phyloP scores from a whole-genome alignment of 2,113 vertebrate genomes.

The Ibidorhyncha struthersii region DNA sequence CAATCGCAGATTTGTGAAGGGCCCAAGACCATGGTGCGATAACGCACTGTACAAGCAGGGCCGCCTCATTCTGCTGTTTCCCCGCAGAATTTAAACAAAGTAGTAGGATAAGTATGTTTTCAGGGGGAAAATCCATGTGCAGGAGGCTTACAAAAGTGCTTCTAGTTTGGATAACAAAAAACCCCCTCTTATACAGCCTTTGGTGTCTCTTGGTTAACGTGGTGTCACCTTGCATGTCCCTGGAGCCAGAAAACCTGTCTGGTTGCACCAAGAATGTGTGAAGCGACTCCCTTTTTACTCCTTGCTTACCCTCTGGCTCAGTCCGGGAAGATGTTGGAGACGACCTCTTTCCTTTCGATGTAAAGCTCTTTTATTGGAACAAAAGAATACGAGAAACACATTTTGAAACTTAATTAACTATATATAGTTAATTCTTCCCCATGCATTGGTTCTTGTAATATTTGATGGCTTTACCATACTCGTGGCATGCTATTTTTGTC shows the following conservation, averaged over 20 bases:
- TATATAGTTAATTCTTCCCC: not conserved
- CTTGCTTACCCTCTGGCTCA: not conserved
- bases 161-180: not conserved
- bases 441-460: rapidly evolving
- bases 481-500: not conserved
- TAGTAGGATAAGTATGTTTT: not conserved
- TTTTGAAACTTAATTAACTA: not conserved
- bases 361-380: not conserved
- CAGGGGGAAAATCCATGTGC: not conserved
- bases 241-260: not conserved
- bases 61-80: not conserved
- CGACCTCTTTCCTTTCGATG: not conserved
- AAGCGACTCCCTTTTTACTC: not conserved
- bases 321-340: not conserved
- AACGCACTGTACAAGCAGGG: not conserved
- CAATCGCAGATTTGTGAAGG: not conserved
- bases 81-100: not conserved
- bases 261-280: rapidly evolving
- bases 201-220: not conserved
- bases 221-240: not conserved
- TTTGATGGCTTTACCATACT: not conserved
- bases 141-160: not conserved
- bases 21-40: not conserved
- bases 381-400: rapidly evolving
- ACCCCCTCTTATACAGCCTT: not conserved